phyloP scores from a whole-genome alignment of 2,888 invertebrate genomes.

The Hyppa rectilinea region DNA sequence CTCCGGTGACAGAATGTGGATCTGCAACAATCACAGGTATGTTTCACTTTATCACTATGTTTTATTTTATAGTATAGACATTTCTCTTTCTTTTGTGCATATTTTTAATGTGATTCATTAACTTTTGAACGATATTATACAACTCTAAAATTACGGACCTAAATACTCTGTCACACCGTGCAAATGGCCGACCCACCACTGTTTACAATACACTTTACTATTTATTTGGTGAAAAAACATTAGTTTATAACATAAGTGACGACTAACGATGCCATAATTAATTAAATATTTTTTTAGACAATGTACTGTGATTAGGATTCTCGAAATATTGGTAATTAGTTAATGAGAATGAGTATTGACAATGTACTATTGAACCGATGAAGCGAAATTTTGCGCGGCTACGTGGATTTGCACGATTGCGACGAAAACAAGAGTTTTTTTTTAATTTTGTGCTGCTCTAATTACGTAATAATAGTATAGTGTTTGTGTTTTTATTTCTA shows the following conservation, averaged over 20 bases:
- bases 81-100: constrained; percentile 82
- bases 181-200: constrained; percentile 94
- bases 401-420: constrained; percentile 69
- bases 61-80: constrained; percentile 73
- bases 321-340: constrained; percentile 43
- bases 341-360: constrained; percentile 78
- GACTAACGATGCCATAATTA: constrained; percentile 73
- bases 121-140: constrained; percentile 85
- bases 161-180: constrained; percentile 92
- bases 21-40: constrained; percentile 90
- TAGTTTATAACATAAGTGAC: constrained; percentile 71
- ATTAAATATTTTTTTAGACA: constrained; percentile 74
- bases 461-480: constrained; percentile 54
- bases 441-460: constrained; percentile 38
- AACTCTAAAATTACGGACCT: constrained; percentile 89
- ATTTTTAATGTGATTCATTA: constrained; percentile 85
- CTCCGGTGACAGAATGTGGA: constrained; percentile 89
- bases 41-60: constrained; percentile 85
- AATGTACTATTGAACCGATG: constrained; percentile 54
- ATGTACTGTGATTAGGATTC: constrained; percentile 47
- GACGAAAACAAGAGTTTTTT: constrained; percentile 60
- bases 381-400: constrained; percentile 76
- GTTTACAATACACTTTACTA: constrained; percentile 88
- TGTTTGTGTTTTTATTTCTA: constrained; percentile 36
- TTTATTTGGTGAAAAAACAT: constrained; percentile 74